Base-by-base conservation (phyloP, 1,140 invertebrate genomes). In the Drosophila leontia region DNA sequence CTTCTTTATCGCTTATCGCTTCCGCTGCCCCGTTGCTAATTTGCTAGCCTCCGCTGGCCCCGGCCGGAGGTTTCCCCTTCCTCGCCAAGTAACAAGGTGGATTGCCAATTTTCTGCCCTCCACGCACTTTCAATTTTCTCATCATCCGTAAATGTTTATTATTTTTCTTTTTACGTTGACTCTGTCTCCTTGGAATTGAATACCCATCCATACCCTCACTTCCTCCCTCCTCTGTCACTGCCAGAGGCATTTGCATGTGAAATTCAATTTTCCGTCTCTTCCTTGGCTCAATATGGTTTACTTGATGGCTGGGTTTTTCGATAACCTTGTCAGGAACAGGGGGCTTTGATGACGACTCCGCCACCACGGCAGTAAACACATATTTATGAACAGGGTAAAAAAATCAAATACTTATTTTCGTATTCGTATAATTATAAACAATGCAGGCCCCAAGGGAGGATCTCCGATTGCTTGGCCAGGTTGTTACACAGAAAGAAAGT, bases 11-110 rank as follows among this genome's bases (percentile, higher is more conserved):
- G 80, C 67, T 65, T 68, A 65, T 42, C 74, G 60, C 53, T 48
- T 75, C 34, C 47, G 17, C 51, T 61, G 29, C 13, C 26, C 62
- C 67, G 45, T 45, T 60, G 58, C 29, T 57, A 65, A 75, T 75
- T 69, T 60, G 35, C 47, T 12, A 15, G 39, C 23, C 45, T 37
- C 34, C 29, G 29, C 29, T 19, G 50, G 48, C 29, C 32, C 34
- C 26, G 26, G 12, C 19, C 42, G 37, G 15, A 37, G 51, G 51
- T 44, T 45, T 34, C 42, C 45, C 35, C n/a, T 11, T 39, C 42
- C 13, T 26, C 12, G 15, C 13, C 42, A 35, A 35, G 76, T 90
- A 88, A 88, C 84, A 88, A 88, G 84, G 84, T 90, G 85, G 85
- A 81, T 82, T 60, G 50, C 53, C 62, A 59, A 57, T 56, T 51